phyloP scores from a whole-genome alignment of 1,140 invertebrate genomes.

The Drosophila pseudoobscura region DNA sequence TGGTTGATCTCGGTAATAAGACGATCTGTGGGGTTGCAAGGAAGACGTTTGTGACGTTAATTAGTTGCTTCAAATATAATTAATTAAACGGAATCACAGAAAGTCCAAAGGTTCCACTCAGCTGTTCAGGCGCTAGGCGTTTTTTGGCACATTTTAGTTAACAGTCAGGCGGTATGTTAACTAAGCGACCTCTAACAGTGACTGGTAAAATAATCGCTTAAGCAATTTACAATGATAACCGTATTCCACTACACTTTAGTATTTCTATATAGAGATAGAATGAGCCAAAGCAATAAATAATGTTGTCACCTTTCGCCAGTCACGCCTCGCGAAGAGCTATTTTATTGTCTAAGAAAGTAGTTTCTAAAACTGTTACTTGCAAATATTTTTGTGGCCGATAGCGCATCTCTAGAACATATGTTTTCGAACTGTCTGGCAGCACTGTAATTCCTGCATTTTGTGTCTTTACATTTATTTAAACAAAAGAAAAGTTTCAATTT shows the following conservation, averaged over 20 bases:
- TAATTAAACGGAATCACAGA: slow-evolving; percentile 31
- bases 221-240: too few species aligned
- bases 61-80: slow-evolving; percentile 21
- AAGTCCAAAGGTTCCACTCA: slow-evolving; percentile 68
- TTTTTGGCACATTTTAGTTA: slow-evolving; percentile 27
- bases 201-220: too few species aligned
- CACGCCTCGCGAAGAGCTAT: too few species aligned
- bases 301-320: too few species aligned
- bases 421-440: background rate
- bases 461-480: slow-evolving; percentile 1
- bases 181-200: too few species aligned
- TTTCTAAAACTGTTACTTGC: too few species aligned
- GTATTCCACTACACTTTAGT: too few species aligned
- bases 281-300: too few species aligned
- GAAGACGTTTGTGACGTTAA: slow-evolving; percentile 1
- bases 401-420: slow-evolving; percentile 10
- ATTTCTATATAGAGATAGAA: too few species aligned
- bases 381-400: too few species aligned
- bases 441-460: background rate
- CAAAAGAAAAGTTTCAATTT: background rate
- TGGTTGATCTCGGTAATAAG: slow-evolving; percentile 13
- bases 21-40: background rate
- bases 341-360: background rate
- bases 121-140: slow-evolving; percentile 29
- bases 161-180: too few species aligned